phyloP scores from a whole-genome alignment of 2,888 invertebrate genomes.

The Euproctis similis region DNA sequence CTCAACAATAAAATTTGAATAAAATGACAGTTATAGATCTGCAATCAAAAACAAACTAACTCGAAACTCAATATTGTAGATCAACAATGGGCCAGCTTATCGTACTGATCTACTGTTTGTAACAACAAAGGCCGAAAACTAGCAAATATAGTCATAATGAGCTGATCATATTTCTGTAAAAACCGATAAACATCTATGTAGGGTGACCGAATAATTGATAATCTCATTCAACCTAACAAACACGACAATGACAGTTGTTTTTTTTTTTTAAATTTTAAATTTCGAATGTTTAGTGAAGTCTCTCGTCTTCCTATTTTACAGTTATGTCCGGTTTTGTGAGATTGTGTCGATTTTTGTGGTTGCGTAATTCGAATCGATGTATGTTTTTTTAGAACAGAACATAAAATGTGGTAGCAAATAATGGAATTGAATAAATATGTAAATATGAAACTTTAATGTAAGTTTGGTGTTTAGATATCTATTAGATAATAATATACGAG shows the following conservation, averaged over 20 bases:
- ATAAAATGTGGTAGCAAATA: too few species aligned
- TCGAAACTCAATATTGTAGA: slow-evolving; percentile 41
- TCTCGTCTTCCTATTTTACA: slow-evolving; percentile 26
- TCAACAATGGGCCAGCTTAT: slow-evolving; percentile 26
- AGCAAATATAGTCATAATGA: slow-evolving; percentile 72
- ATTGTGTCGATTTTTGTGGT: slow-evolving; percentile 9
- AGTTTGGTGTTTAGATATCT: too few species aligned
- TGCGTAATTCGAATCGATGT: slow-evolving; percentile 14
- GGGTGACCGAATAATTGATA: slow-evolving; percentile 63
- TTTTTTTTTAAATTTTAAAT: too few species aligned
- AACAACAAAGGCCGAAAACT: slow-evolving; percentile 47
- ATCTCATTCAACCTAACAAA: slow-evolving; percentile 40
- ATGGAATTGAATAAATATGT: too few species aligned
- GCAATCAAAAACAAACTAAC: slow-evolving; percentile 44
- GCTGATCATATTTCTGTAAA: slow-evolving; percentile 58
- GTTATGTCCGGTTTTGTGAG: slow-evolving; percentile 21
- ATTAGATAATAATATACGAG: too few species aligned
- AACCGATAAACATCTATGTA: slow-evolving; percentile 44
- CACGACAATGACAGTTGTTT: slow-evolving; percentile 34
- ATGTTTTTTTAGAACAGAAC: too few species aligned
- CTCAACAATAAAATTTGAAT: slow-evolving; percentile 26
- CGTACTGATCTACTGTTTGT: slow-evolving; percentile 28
- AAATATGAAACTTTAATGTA: too few species aligned
- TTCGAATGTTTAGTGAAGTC: slow-evolving; percentile 25
- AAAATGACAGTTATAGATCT: slow-evolving; percentile 44